Conservation (phyloP, 2,888 invertebrate species). For the Netelia inedita region DNA sequence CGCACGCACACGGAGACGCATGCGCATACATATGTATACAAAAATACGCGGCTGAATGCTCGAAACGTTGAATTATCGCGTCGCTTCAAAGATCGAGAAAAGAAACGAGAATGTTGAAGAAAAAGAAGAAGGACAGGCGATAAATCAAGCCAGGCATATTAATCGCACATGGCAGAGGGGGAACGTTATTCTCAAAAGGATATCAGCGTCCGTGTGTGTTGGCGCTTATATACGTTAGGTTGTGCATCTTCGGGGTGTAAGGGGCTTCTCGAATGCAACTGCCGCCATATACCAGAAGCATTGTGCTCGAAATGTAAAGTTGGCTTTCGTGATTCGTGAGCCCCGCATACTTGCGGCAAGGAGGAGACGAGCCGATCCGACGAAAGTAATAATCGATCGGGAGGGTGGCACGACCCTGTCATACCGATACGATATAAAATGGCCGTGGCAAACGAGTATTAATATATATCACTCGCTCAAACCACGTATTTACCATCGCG, state of each 20-base stretch:
- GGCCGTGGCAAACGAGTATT: slow-evolving; percentile 59
- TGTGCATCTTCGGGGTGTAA: neutral
- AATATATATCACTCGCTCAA: slow-evolving; percentile 50
- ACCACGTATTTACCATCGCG: neutral
- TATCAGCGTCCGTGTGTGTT: slow-evolving; percentile 7
- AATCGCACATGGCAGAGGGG: slow-evolving; percentile 56
- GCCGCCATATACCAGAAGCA: slow-evolving; percentile 12
- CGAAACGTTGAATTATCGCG: slow-evolving; percentile 71
- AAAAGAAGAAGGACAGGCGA: slow-evolving; percentile 65
- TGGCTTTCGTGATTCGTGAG: slow-evolving; percentile 23
- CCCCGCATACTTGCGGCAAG: neutral
- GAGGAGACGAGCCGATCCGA: slow-evolving; percentile 5
- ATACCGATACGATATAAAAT: slow-evolving; percentile 42
- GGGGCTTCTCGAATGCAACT: neutral
- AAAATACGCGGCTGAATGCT: slow-evolving; percentile 51
- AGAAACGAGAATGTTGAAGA: slow-evolving; percentile 59
- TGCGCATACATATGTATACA: neutral
- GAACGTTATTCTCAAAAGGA: slow-evolving; percentile 53
- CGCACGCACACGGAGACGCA: neutral
- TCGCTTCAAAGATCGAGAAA: slow-evolving; percentile 70
- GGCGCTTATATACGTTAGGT: neutral
- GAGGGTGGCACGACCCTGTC: slow-evolving; percentile 56
- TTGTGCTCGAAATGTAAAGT: slow-evolving; percentile 61
- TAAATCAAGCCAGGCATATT: slow-evolving; percentile 68
- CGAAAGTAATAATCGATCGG: slow-evolving; percentile 63